These are phyloP conservation scores for Rhinatrema bivittatum DNA, from an alignment of 2,797 vertebrate genomes.

Conservation along the genomic window DNA sequence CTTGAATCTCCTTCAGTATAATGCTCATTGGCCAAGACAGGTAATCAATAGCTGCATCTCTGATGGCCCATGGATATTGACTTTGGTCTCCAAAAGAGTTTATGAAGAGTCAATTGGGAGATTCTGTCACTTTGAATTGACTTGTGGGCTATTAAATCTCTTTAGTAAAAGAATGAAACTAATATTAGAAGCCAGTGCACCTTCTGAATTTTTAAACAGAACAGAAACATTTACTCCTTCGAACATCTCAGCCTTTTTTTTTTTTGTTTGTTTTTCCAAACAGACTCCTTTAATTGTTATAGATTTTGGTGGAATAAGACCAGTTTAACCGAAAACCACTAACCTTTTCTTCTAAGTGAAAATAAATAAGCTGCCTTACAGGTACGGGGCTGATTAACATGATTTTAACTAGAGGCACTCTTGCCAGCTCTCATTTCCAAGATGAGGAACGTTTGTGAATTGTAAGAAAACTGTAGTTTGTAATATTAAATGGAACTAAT, in stretches of 20 bases:
- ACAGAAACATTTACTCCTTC: background rate
- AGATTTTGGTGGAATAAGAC: conserved; percentile 46
- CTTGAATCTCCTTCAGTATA: conserved; percentile 44
- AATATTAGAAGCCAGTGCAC: conserved; percentile 23
- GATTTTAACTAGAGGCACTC: too few species aligned
- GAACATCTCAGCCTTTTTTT: conserved; percentile 16
- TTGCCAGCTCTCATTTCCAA: too few species aligned
- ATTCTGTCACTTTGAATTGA: conserved; percentile 70
- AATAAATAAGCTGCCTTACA: too few species aligned
- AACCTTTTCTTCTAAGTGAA: too few species aligned
- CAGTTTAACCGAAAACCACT: too few species aligned
- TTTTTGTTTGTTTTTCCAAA: conserved; percentile 8
- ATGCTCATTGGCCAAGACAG: conserved; percentile 69
- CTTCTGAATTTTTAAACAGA: conserved; percentile 46
- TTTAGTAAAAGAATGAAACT: conserved; percentile 43
- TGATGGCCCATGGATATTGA: conserved; percentile 71
- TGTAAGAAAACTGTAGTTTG: too few species aligned
- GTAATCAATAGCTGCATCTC: conserved; percentile 74
- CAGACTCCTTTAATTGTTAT: conserved; percentile 36
- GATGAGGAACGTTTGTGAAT: too few species aligned
- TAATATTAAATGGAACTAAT: too few species aligned
- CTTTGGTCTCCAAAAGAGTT: conserved; percentile 75
- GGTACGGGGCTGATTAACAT: too few species aligned
- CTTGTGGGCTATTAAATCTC: conserved; percentile 64
- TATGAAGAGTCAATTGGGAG: conserved; percentile 74